These are phyloP conservation scores for Halcyon smyrnensis DNA, from an alignment of 2,797 vertebrate genomes.

Conservation along the genomic window DNA sequence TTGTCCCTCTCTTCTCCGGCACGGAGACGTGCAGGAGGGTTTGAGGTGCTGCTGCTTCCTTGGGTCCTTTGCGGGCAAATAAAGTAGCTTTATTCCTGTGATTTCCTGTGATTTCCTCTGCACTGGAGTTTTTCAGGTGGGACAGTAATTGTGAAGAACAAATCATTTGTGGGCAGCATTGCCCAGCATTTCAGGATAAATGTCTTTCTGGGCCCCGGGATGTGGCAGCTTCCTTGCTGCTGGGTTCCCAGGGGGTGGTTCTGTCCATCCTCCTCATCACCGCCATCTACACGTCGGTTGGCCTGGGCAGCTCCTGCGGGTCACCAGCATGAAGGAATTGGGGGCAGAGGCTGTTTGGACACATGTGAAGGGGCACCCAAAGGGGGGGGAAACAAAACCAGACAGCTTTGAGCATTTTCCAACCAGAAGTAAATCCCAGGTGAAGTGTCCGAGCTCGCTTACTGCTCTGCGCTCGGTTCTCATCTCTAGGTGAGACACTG, in stretches of 20 bases:
- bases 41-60: accelerated
- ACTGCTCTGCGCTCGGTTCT: neutral
- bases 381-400: neutral
- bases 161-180: neutral
- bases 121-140: neutral
- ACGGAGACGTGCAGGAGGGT: accelerated
- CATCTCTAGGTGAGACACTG: neutral
- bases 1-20: neutral
- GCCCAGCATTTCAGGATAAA: neutral
- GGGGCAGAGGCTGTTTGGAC: neutral
- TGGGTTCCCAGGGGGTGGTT: neutral
- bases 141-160: neutral
- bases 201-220: neutral
- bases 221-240: neutral
- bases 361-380: too few relatives aligned
- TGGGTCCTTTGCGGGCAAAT: neutral
- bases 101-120: neutral
- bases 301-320: neutral
- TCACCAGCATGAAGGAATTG: too few relatives aligned
- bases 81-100: neutral
- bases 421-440: neutral
- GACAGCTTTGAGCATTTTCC: neutral
- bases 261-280: neutral
- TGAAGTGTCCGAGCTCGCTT: neutral
- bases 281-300: accelerated